These are phyloP conservation scores for Cervus canadensis DNA, from an alignment of 2,113 vertebrate genomes.

Conservation along the genomic window DNA sequence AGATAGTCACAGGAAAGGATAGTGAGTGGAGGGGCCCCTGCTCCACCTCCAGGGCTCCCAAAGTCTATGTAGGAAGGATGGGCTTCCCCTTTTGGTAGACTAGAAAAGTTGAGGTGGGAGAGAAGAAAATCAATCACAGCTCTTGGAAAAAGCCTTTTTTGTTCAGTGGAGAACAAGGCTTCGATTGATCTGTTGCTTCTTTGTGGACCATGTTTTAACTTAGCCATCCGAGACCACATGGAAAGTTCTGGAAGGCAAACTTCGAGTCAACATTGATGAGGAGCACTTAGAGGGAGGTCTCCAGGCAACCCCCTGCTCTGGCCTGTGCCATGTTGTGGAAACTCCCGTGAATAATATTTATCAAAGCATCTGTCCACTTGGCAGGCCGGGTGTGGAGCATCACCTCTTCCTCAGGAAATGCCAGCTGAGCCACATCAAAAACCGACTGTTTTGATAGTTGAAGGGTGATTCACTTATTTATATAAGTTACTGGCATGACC, in stretches of 20 bases:
- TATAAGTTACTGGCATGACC: neutral
- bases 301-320: neutral
- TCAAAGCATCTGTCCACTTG: neutral
- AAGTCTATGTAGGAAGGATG: rapidly evolving
- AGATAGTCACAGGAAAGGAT: neutral
- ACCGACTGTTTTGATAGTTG: neutral
- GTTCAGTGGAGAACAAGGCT: neutral
- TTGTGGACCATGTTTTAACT: neutral
- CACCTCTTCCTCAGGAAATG: neutral
- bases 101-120: neutral
- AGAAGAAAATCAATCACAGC: neutral
- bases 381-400: neutral
- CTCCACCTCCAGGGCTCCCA: rapidly evolving
- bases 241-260: neutral
- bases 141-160: neutral
- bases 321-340: neutral
- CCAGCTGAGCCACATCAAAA: neutral
- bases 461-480: neutral
- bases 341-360: neutral
- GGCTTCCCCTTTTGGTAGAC: no score
- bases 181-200: neutral
- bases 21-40: neutral
- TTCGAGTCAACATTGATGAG: neutral
- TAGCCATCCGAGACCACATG: neutral
- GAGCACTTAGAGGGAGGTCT: neutral